phyloP scores from a whole-genome alignment of 2,113 vertebrate species.

The Ciconia maguari region DNA sequence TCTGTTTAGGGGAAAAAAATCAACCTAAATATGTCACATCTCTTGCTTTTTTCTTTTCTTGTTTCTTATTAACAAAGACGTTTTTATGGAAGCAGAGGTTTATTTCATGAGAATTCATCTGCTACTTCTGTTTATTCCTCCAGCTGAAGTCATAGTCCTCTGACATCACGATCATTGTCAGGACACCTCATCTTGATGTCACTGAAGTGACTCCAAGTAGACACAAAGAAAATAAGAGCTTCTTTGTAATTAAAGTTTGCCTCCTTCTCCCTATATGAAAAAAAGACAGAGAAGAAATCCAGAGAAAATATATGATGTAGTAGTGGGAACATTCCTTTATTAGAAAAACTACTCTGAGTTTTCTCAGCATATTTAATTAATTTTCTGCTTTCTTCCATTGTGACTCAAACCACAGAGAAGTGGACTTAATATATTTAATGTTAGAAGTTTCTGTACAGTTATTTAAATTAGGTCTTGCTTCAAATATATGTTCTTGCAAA shows the following conservation, averaged over 20 bases:
- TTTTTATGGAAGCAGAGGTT: background rate
- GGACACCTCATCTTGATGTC: background rate
- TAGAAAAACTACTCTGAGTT: background rate
- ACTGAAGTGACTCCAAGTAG: background rate
- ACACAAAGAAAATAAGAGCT: background rate
- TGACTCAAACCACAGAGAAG: background rate
- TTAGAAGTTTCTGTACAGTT: background rate
- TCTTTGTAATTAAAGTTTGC: background rate
- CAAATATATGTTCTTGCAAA: background rate
- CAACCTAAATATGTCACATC: constrained; percentile 37
- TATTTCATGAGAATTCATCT: constrained; percentile 7
- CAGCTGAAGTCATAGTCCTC: background rate
- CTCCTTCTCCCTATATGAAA: background rate
- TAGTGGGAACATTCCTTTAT: background rate
- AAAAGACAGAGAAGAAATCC: fast-evolving
- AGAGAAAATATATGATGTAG: background rate
- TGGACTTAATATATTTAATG: background rate
- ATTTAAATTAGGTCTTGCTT: background rate
- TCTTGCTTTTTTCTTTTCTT: background rate
- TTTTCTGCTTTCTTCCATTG: background rate
- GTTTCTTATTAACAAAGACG: background rate
- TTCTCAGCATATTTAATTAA: background rate
- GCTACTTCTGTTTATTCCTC: background rate
- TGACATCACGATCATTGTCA: background rate
- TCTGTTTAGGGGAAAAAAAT: constrained; percentile 5